Base-by-base conservation (phyloP, 1,140 invertebrate genomes). In the Zaprionus ghesquierei region DNA sequence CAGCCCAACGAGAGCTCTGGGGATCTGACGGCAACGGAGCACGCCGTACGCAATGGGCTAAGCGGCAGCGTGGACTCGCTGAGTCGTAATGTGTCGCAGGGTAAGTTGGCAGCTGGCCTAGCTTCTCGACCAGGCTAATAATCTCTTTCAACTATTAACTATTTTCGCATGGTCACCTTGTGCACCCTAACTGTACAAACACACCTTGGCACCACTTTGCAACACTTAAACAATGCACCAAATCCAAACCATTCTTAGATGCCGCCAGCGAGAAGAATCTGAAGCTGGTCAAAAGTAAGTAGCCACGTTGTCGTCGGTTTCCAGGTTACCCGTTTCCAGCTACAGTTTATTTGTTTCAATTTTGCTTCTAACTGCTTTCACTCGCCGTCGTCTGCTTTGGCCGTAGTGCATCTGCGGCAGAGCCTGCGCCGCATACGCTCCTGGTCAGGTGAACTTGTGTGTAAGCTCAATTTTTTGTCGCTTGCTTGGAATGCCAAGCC, bases 31-130 rank as follows among this genome's bases (percentile, higher is more conserved):
- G 72, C 86, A 0, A 87, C 77, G 1, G 90, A 92, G 25, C 77
- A 73, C 5, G 79, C 50, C 35, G 87, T 62, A 1, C 55, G 89
- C 6, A 91, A 87, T 38, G 82, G 62, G 0, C 54, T 92, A 12
- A 76, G 91, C 18, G 91, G 91, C 25, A 92, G 91, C 53, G 85
- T 91, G 20, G 91, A 92, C 66, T 92, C 90, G 0, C 51, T 92
- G 6, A 92, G 90, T 69, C 71, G 87, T 12, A 92, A 92, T 63
- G 89, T 92, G 4, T 92, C 91, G 8, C 91, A 92, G 77, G 91
- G 91, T 92, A 54, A 80, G 73, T 54, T 10, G 2, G 6, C 18
- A 3, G 3, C 8, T 46, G 18, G 22, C 18, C 41, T 46, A 1
- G 9, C n/a, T 5, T 12, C 31, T 22, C 6, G 23, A 1, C 22